phyloP scores from a whole-genome alignment of 35 echinoderm and acorn worm genomes.

The Heliocidaris erythrogramma region DNA sequence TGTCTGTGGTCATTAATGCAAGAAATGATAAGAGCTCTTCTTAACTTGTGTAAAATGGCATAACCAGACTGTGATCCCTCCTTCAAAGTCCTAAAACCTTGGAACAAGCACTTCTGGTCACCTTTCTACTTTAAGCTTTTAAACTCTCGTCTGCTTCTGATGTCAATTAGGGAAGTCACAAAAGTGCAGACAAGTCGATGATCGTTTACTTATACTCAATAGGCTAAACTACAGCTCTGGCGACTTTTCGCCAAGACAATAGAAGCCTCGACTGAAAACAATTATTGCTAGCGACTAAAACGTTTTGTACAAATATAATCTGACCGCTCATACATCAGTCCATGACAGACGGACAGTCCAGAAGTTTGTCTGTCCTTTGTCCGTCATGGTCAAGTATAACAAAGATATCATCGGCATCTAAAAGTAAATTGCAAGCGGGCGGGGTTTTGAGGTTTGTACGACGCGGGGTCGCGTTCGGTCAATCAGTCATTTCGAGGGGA shows the following conservation, averaged over 20 bases:
- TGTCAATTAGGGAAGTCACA: not conserved
- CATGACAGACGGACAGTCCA: not conserved
- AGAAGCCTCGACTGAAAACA: not conserved
- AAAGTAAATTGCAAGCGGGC: not conserved
- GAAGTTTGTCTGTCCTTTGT: not conserved
- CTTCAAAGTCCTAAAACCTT: no score
- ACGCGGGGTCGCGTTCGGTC: not conserved
- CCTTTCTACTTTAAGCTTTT: no score
- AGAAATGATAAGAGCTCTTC: no score
- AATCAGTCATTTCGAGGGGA: not conserved
- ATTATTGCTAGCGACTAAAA: not conserved
- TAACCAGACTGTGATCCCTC: no score
- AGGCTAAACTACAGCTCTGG: not conserved
- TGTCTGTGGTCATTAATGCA: no score
- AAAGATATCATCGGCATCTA: not conserved
- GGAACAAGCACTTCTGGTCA: no score
- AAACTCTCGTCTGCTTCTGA: no score
- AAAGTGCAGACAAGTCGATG: conserved; percentile 1
- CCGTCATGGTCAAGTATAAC: not conserved
- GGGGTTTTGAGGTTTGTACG: not conserved
- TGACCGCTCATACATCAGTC: not conserved
- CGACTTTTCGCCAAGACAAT: not conserved
- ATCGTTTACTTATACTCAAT: not conserved
- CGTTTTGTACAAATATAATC: not conserved
- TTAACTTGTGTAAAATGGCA: no score